These are phyloP conservation scores for Fistularia tabacaria DNA, from an alignment of 2,797 vertebrate species.

Conservation along the genomic window DNA sequence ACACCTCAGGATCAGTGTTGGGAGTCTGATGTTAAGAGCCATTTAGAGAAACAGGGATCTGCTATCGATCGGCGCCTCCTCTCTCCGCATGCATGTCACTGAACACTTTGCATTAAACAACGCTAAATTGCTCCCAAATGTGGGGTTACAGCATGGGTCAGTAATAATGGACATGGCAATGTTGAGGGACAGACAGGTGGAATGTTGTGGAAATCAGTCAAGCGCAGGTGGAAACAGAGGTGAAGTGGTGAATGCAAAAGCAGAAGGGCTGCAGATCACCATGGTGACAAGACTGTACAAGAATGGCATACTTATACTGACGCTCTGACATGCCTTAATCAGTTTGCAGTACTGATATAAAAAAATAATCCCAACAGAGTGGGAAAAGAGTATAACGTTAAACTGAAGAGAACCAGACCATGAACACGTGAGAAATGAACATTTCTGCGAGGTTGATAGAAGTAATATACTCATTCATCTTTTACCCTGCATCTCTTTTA, in stretches of 20 bases:
- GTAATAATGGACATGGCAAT: constrained; percentile 23
- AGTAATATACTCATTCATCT: too few relatives aligned
- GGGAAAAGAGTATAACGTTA: too few relatives aligned
- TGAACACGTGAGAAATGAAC: too few relatives aligned
- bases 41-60: constrained; percentile 48
- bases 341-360: too few relatives aligned
- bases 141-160: constrained; percentile 26
- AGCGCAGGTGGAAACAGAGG: constrained; percentile 1
- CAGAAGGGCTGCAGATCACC: background rate
- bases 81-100: constrained; percentile 41
- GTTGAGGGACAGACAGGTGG: constrained; percentile 8
- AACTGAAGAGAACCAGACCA: too few relatives aligned
- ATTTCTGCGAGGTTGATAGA: too few relatives aligned
- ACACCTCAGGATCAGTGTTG: constrained; percentile 24
- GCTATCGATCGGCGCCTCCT: constrained; percentile 38
- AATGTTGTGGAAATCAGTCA: constrained; percentile 6
- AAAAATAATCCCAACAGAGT: too few relatives aligned
- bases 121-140: constrained; percentile 46
- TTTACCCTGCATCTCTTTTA: too few relatives aligned
- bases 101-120: constrained; percentile 61
- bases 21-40: constrained; percentile 41
- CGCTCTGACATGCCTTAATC: too few relatives aligned
- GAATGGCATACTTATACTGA: too few relatives aligned
- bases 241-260: constrained; percentile 8
- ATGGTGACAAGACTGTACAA: too few relatives aligned